Evolutionary conservation across 2,888 invertebrate species (phyloP).

Genomic region (Omphaloscelis lunosa): DNA sequence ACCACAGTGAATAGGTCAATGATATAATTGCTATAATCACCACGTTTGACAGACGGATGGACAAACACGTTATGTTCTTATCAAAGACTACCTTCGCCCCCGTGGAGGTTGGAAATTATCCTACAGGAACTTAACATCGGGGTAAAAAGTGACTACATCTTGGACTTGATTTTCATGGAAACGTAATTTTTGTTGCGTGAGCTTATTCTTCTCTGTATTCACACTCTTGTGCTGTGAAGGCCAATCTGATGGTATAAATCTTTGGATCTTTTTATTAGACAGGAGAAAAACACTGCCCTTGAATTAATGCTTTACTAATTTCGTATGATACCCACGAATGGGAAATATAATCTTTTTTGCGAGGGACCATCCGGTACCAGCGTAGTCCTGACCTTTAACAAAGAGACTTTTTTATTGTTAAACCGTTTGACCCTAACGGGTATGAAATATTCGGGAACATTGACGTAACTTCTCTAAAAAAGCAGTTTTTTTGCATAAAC

Average conservation of each 20-base stretch:
- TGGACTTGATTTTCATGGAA: not conserved
- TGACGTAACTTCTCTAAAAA: not conserved
- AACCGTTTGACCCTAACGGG: conserved; percentile 1
- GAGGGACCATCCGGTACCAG: too few species aligned
- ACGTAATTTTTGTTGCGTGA: not conserved
- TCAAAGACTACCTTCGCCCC: not conserved
- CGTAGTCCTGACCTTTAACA: not conserved
- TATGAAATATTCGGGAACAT: conserved; percentile 6
- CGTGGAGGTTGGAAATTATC: too few species aligned
- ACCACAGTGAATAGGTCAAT: not conserved
- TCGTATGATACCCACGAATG: not conserved
- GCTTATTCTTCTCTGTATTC: not conserved
- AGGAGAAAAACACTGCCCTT: not conserved
- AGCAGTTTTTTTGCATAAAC: not conserved
- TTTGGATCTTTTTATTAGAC: not conserved
- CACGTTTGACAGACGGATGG: not conserved
- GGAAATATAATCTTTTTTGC: not conserved
- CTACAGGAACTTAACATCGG: too few species aligned
- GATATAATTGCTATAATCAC: not conserved
- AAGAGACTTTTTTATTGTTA: not conserved
- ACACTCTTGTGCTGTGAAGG: not conserved
- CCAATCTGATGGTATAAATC: not conserved
- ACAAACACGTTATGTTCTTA: not conserved
- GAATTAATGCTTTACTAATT: not conserved
- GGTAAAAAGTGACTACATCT: too few species aligned